phyloP scores from a whole-genome alignment of 2,888 invertebrate genomes.

The Diplolepis rosae region DNA sequence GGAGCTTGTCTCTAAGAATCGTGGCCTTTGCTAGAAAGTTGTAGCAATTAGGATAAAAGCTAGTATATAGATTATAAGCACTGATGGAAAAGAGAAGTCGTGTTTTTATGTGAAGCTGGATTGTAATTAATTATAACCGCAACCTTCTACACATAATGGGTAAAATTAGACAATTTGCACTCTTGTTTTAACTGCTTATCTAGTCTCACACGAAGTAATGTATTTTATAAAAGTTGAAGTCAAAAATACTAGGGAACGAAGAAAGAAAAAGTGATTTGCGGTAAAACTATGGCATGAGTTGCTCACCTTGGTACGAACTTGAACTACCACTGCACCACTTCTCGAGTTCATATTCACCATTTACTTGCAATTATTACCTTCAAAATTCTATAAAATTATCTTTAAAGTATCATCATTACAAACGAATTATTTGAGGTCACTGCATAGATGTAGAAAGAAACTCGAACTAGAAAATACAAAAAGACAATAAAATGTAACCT shows the following conservation, averaged over 20 bases:
- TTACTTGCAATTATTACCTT: not conserved
- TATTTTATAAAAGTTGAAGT: conserved; percentile 33
- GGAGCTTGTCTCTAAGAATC: not conserved
- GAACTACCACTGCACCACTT: conserved; percentile 38
- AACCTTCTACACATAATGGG: not conserved
- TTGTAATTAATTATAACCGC: conserved; percentile 7
- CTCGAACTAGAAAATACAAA: too few species aligned
- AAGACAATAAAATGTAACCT: too few species aligned
- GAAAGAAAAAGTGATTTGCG: conserved; percentile 40
- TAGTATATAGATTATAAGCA: not conserved
- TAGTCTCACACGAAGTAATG: not conserved
- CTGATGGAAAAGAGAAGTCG: not conserved
- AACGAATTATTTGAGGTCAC: too few species aligned
- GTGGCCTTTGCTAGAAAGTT: not conserved
- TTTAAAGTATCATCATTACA: too few species aligned
- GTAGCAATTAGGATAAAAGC: not conserved
- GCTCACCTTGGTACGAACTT: conserved; percentile 53
- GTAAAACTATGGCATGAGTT: conserved; percentile 28
- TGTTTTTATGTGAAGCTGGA: not conserved
- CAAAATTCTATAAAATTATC: too few species aligned
- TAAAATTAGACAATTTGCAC: not conserved
- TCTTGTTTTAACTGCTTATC: not conserved
- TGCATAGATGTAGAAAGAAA: too few species aligned
- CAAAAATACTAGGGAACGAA: conserved; percentile 35
- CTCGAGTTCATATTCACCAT: conserved; percentile 18